Percentiles rank a stretch among this genome's conserved stretches.
Evolutionary conservation across 92 coral and sea anemone species (phyloP).

Genomic region (Zoanthus solanderi): DNA sequence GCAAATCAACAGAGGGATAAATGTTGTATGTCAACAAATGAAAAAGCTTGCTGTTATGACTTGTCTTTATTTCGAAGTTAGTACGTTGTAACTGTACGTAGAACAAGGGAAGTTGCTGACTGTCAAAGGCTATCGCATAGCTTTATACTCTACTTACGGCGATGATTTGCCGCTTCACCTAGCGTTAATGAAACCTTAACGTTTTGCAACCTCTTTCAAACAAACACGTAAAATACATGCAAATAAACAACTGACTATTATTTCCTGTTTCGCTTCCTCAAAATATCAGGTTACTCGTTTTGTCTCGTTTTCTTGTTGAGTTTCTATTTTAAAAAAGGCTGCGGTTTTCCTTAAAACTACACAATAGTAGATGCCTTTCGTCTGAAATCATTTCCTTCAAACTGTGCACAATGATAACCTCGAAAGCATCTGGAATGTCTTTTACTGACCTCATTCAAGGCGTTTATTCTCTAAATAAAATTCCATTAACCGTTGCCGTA

Average conservation of each 20-base stretch:
- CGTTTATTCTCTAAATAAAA: background rate
- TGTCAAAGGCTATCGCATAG: no score
- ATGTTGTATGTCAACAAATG: no score
- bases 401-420: background rate
- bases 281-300: constrained; percentile 20
- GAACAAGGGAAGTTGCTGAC: no score
- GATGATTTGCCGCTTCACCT: no score
- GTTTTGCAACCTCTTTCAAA: background rate
- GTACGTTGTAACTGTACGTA: no score
- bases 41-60: no score
- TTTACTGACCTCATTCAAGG: background rate
- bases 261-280: constrained; percentile 20
- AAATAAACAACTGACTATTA: background rate
- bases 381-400: constrained; percentile 34
- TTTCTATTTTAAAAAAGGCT: background rate
- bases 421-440: background rate
- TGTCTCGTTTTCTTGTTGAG: constrained; percentile 13
- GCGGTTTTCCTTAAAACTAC: constrained; percentile 18
- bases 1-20: no score
- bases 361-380: constrained; percentile 6
- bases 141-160: no score
- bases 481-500: no score
- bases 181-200: background rate
- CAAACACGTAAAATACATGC: background rate
- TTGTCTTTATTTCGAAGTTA: no score